Base-by-base conservation (phyloP, 1,140 invertebrate genomes). In the Mylabris phalerata region DNA sequence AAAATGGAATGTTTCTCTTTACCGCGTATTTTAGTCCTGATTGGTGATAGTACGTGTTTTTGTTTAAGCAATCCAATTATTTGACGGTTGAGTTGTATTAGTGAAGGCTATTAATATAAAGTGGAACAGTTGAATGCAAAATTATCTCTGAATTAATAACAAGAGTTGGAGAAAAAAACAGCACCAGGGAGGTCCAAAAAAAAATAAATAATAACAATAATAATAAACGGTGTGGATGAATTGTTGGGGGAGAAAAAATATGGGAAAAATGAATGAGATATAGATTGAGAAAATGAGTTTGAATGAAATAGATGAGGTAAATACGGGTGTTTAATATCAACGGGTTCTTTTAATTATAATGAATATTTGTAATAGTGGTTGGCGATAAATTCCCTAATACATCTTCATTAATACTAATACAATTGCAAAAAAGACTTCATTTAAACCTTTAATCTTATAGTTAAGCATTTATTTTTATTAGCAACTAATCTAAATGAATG, bases 391-490 rank as follows among this genome's bases (percentile, higher is more conserved):
- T 47, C 45, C 40, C 24, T 48, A 50, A 58, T 58, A 41, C 46
- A 38, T 58, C 48, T 50, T 58, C 48, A 51, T 58, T 58, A 58
- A 58, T 50, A 57, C 55, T 9, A 10, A 10, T 26, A 13, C n/a
- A 48, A 52, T 54, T 45, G 26, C 48, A 50, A 51, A 58, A 58
- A 55, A 48, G 48, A 43, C 49, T 51, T 58, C 45, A 45, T 51
- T 50, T 58, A 51, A 50, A 58, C 56, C 56, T 44, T 58, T 51
- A 50, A 50, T 50, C 56, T 58, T 51, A 51, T 51, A 58, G 48
- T 58, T 58, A 58, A 51, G 46, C 56, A 58, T 58, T 58, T 51
- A 43, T 58, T 58, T 58, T 58, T 51, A 58, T 58, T 58, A 58
- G 56, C 27, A 48, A 42, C 32, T 58, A 58, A 58, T 58, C 48